Percentiles rank a stretch among this genome's conserved stretches.
Conservation (phyloP, 2,113 vertebrate genomes). For the Corynorhinus townsendii region DNA sequence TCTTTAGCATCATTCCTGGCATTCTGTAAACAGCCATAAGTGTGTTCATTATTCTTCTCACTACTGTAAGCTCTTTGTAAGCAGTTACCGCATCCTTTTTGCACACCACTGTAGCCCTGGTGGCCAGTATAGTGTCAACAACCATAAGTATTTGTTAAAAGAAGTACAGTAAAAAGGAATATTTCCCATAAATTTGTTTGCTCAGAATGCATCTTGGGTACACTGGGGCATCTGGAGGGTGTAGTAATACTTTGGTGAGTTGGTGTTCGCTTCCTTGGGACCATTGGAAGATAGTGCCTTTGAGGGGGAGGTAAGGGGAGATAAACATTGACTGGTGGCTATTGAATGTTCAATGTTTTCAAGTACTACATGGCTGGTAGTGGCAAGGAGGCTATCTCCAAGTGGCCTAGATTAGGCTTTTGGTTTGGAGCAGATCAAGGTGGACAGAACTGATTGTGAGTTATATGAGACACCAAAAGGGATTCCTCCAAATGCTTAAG, state of each 20-base stretch:
- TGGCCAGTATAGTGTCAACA: background rate
- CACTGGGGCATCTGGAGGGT: background rate
- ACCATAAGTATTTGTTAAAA: background rate
- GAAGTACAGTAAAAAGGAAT: background rate
- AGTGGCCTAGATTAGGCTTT: background rate
- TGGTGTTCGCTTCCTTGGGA: background rate
- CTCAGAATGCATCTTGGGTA: background rate
- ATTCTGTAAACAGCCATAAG: background rate
- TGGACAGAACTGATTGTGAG: background rate
- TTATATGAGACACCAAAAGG: background rate
- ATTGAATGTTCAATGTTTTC: background rate
- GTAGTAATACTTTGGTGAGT: background rate
- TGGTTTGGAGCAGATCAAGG: background rate
- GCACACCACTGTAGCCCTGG: background rate
- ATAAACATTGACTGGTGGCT: background rate
- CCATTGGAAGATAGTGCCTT: background rate
- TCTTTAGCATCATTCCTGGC: background rate
- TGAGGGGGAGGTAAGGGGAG: background rate
- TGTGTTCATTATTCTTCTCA: background rate
- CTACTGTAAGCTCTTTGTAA: background rate
- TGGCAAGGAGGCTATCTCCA: background rate
- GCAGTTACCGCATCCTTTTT: background rate
- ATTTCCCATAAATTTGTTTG: background rate
- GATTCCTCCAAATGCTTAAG: background rate
- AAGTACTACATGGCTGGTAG: background rate